Base-by-base conservation (phyloP, 2,797 vertebrate species). In the Otolemur crassicaudatus region DNA sequence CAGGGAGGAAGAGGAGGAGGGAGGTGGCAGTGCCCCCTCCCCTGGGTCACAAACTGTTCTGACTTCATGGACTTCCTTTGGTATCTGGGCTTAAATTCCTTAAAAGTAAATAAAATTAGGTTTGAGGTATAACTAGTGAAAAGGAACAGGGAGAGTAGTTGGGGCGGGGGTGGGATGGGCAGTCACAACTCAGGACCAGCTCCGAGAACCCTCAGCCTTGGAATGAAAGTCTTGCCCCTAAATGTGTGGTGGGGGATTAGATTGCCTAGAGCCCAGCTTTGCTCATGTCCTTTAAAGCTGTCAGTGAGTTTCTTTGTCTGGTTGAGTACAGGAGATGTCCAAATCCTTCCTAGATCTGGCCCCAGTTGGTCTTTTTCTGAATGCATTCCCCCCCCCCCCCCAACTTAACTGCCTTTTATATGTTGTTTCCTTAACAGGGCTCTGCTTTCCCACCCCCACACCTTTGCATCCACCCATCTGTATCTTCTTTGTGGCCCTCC, bases 71-170 rank as follows among this genome's bases (percentile, higher is more conserved):
- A 46, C 23, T 69, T 85, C 13, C 63, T 67, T 56, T 85, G 34
- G 23, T 92, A 56, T 83, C 14, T 87, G 80, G 69, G 82, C 76
- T 89, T 67, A 60, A 80, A 63, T 37, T 94, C 81, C 87, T 85
- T 49, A 81, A 89, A 92, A 90, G 77, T 61, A 85, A 82, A 43
- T 69, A 65, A 73, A 61, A 31, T 60, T 43, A 56, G 60, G 34
- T 92, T 94, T 53, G 72, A 89, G 76, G 61, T 79, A 1, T 87
- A 61, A 22, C 70, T 67, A 76, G 95, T 95, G 81, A 58, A 82
- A 77, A 61, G 67, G 72, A 56, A 8, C 29, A 29, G 46, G 87
- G 79, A 77, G 76, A 13, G 37, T 0, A 27, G 23, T 20, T 17
- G 65, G 65, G 65, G 4, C 12, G 2, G 53, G 25, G 11, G 9